Base-by-base conservation (phyloP, 1,140 invertebrate species). In the Drosophila prosaltans region DNA sequence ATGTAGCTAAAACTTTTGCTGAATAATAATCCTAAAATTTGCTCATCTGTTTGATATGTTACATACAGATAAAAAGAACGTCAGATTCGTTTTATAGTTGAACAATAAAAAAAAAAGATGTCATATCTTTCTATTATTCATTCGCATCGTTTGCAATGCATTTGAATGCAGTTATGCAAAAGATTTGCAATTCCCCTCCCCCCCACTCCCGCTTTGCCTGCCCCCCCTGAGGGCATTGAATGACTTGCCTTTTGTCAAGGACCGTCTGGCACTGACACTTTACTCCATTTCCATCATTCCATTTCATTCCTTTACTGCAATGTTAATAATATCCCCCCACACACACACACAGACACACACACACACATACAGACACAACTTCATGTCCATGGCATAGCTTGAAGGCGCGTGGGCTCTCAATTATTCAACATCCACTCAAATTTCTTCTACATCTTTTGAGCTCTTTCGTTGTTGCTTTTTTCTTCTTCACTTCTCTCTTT, bases 401-500 rank as follows among this genome's bases (percentile, higher is more conserved):
- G 9, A 10, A 58, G 3, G 11, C 10, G 68, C 48, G 28, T 39
- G 43, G 39, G 40, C 51, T 57, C 72, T 74, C 54, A 75, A 74
- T 76, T 76, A 65, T 70, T 70, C 65, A 76, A 60, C 54, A 63
- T 69, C 43, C 24, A 32, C 43, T 36, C 43, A 36, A 48, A 40
- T 69, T 30, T 73, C 39, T 63, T 28, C 21, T 10, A 51, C 28
- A 16, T 24, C 45, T 57, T 11, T 51, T 51, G 45, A 51, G 16
- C 9, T 21, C 26, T 26, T 66, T 58, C 10, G 26, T 8, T 54
- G 30, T 41, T 7, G 7, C n/a, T 28, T 48, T 30, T 11, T 10
- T 1, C 24, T 10, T 28, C 54, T 16, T n/a, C 16, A n/a, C 45
- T 57, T 8, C 11, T 32, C 16, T 39, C 41, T 45, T n/a, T 30